Evolutionary conservation across 2,113 vertebrate species (phyloP).

Genomic region (Cromileptes altivelis): DNA sequence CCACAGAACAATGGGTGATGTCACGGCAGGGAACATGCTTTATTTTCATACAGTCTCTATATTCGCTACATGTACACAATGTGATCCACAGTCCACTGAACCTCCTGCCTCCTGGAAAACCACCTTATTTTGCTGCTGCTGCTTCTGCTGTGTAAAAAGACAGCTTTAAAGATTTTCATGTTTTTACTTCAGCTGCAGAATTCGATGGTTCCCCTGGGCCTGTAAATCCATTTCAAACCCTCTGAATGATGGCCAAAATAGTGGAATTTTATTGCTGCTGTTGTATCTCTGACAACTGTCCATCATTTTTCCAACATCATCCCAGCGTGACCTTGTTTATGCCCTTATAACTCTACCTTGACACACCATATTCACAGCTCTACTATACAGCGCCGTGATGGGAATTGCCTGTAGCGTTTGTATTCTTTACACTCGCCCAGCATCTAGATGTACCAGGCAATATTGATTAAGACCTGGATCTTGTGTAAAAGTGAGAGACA

Average conservation of each 20-base stretch:
- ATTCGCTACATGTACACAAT: neutral
- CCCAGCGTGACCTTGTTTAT: conserved; percentile 17
- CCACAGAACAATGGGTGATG: no score
- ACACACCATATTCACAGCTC: conserved; percentile 11
- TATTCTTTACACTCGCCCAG: conserved; percentile 3
- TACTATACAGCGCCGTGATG: neutral
- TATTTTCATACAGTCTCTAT: no score
- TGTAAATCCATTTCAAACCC: conserved; percentile 7
- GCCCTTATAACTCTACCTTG: neutral
- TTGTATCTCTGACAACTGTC: neutral
- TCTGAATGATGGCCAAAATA: conserved; percentile 24
- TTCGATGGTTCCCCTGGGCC: neutral
- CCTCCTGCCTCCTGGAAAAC: neutral
- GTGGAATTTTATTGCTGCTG: neutral
- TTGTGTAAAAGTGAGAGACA: conserved; percentile 47
- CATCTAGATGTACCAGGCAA: neutral
- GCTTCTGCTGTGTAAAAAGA: neutral
- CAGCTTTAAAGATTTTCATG: neutral
- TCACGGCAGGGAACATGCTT: no score
- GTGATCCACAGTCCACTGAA: neutral
- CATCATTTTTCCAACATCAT: conserved; percentile 1
- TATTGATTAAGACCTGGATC: conserved; percentile 64
- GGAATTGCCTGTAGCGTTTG: conserved; percentile 22
- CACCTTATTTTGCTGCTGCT: neutral
- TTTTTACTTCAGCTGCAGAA: neutral